Evolutionary conservation across 2,888 invertebrate species (phyloP), one percentile per base, ranked within the genome.

Genomic region (Agapostemon virescens): DNA sequence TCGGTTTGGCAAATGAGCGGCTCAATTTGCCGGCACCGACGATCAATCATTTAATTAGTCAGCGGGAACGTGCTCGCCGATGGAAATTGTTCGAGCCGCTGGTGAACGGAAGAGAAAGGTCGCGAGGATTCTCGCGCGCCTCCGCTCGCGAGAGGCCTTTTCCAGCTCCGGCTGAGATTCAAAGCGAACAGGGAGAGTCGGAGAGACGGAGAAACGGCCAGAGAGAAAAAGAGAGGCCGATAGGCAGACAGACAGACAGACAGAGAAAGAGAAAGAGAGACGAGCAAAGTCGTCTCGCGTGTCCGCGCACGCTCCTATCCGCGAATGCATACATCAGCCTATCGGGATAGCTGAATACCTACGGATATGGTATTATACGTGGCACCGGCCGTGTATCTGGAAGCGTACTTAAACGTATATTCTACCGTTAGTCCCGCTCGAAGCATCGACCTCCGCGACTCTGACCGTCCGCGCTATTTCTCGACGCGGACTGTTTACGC

Each of bases 1-100:
- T 49, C 49, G 49, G n/a, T 49, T 49, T 49, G 49, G 49, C 49
- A 49, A 49, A 49, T 49, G 49, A 49, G 58, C 42, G 45, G 67
- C 77, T 83, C 78, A 74, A 83, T 79, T 77, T 74, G 67, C 73
- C 72, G n/a, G 58, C 17, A 45, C 69, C 49, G 64, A 63, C 77
- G 81, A 86, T 85, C 85, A 68, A 84, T 84, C 84, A 85, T 77
- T 83, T 77, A 81, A 81, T 83, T 77, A 83, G 74, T 81, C 77
- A 66, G 66, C 74, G 73, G 74, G 72, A 82, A 74, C 73, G 82
- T 77, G 76, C 77, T 69, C 72, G 76, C 69, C 66, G 76, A 52
- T 80, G 76, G 74, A 81, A 81, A 81, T 81, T 63, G 77, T 74
- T 72, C 78, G 82, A 69, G 45, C 71, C 55, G 69, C 58, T 26